A percentile compares a stretch with the other conserved stretches of the same genome.
Evolutionary conservation across 1,140 invertebrate species (phyloP).

Genomic region (Pissodes strobi): DNA sequence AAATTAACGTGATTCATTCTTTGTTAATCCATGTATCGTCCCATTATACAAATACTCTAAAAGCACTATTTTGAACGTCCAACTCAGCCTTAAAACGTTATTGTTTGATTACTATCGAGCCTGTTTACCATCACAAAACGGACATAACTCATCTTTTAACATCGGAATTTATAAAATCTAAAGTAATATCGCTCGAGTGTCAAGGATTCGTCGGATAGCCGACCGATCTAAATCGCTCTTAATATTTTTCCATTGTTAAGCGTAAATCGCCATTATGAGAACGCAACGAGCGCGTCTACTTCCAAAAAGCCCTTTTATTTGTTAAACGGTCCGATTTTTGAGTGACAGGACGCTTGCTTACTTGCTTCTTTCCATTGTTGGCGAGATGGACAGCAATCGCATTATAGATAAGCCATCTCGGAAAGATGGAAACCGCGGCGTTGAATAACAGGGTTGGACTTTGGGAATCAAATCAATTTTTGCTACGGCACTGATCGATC

Average conservation of each 20-base stretch:
- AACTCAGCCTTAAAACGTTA: too few species aligned
- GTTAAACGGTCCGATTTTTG: constrained; percentile 19
- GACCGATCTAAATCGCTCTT: constrained; percentile 25
- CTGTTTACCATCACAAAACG: background rate
- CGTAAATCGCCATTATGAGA: constrained; percentile 23
- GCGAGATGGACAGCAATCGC: constrained; percentile 15
- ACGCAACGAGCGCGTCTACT: background rate
- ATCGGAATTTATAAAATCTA: constrained; percentile 2
- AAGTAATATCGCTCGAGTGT: constrained; percentile 10
- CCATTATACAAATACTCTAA: too few species aligned
- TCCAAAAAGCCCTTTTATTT: constrained; percentile 25
- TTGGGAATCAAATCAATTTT: too few species aligned
- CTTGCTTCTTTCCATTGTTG: constrained; percentile 20
- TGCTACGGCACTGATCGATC: too few species aligned
- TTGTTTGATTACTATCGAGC: background rate
- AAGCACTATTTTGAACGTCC: too few species aligned
- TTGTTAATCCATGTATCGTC: too few species aligned
- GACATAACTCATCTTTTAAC: background rate
- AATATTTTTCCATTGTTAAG: constrained; percentile 30
- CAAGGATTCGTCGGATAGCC: constrained; percentile 2
- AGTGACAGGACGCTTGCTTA: constrained; percentile 22
- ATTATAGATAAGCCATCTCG: constrained; percentile 18
- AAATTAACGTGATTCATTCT: too few species aligned
- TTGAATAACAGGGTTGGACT: background rate
- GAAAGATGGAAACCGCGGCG: background rate